These are phyloP conservation scores for Azemiops feae DNA, from an alignment of 2,113 vertebrate genomes.

Conservation along the genomic window DNA sequence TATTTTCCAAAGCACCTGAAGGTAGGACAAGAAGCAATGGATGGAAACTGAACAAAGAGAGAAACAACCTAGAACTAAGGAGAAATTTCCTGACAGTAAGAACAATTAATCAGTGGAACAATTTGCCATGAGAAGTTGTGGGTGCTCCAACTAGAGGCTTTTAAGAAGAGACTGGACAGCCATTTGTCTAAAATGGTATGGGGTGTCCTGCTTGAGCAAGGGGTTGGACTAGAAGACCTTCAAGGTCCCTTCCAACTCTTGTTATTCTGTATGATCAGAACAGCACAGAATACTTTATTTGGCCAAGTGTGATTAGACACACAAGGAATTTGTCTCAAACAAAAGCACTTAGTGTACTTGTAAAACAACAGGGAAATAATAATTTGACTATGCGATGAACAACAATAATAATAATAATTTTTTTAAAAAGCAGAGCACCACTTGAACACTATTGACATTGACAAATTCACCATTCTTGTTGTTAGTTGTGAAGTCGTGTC, in stretches of 20 bases:
- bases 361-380: not conserved
- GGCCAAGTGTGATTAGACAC: not conserved
- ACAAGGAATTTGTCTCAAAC: not conserved
- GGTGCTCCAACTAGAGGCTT: not conserved
- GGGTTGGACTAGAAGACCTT: not conserved
- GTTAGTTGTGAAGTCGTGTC: no score
- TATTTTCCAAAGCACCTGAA: not conserved
- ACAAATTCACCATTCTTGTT: no score
- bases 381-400: not conserved
- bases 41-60: not conserved
- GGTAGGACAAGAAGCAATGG: not conserved
- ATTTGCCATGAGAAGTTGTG: not conserved
- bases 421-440: no score
- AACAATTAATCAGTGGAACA: not conserved
- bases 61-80: not conserved
- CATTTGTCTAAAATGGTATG: not conserved
- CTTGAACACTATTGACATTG: no score
- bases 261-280: not conserved
- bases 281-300: not conserved
- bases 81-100: not conserved
- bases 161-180: not conserved
- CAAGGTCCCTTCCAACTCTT: not conserved
- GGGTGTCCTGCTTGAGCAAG: not conserved
- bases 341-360: not conserved
- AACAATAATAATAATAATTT: no score